Evolutionary conservation across 2,888 invertebrate species (phyloP), one percentile per base, ranked within the genome.

Genomic region (Labia minor): DNA sequence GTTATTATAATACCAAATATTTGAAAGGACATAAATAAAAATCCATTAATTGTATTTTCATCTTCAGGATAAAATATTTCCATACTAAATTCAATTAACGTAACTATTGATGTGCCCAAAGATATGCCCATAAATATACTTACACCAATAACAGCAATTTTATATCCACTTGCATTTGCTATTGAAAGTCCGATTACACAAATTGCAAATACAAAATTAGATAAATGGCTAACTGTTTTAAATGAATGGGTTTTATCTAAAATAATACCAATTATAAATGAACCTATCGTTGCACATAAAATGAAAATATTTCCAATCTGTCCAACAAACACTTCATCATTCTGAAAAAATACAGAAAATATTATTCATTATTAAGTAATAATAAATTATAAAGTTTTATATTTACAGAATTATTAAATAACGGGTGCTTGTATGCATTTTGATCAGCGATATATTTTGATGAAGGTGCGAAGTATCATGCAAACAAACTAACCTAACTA

Each of bases 251-350:
- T 65, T 37, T 65, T 65, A 21, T 65, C 65, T 21, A 65, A 19
- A 61, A 65, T 65, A 49, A 37, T 49, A 1, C 65, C 65, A 11
- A 19, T 21, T 19, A 20, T 16, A 37, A 65, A 49, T 10, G 65
- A 65, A 19, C 65, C 65, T 14, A 49, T 14, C 3, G 65, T 65
- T 1, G 49, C 65, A 16, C 37, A 37, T 20, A 65, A 37, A 61
- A 65, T 61, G 10, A 65, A 20, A 4, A 65, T 19, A 37, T 49
- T 37, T 4, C 65, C 65, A n/a, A 65, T 37, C 16, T 49, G 18
- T 11, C 65, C 65, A 8, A 49, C 65, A 37, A 65, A 65, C n/a
- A 49, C 19, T 65, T 65, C 65, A 18, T 49, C 37, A 65, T 65
- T 21, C 65, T 49, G 49, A 49, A 49, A 49, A 49, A 11, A 49